These are phyloP conservation scores for Matsumyia berberina DNA, from an alignment of 2,888 invertebrate genomes.

Conservation along the genomic window DNA sequence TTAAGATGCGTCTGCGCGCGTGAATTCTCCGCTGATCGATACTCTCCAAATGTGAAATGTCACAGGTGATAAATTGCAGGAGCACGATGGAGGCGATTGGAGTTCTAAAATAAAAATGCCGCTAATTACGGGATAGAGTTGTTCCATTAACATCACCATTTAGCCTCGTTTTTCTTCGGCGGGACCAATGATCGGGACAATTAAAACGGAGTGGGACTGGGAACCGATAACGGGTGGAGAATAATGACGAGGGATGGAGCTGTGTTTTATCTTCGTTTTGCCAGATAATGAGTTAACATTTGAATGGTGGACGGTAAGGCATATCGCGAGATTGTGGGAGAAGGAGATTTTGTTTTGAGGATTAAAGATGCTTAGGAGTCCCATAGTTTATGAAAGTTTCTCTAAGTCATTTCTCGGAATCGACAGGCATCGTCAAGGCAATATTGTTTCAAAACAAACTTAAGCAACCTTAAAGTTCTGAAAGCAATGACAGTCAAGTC, in stretches of 20 bases:
- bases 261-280: constrained; percentile 52
- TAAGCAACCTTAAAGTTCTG: no score
- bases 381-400: no score
- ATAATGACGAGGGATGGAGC: constrained; percentile 39
- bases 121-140: constrained; percentile 61
- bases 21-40: constrained; percentile 29
- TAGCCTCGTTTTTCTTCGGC: constrained; percentile 7
- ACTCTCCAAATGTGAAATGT: constrained; percentile 52
- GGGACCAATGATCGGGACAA: constrained; percentile 1
- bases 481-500: no score
- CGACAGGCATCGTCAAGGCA: no score
- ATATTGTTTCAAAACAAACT: no score
- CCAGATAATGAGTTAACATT: constrained; percentile 26
- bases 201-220: no score
- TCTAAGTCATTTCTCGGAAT: no score
- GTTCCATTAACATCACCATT: constrained; percentile 67
- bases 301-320: no score
- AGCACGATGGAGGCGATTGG: constrained; percentile 20
- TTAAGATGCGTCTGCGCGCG: constrained; percentile 38
- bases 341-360: no score
- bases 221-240: constrained; percentile 40
- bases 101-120: constrained; percentile 49
- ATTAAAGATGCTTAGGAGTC: no score
- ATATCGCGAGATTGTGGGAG: no score
- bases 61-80: constrained; percentile 66